These are phyloP conservation scores for Nasua narica DNA, from an alignment of 2,797 vertebrate genomes.

Conservation along the genomic window DNA sequence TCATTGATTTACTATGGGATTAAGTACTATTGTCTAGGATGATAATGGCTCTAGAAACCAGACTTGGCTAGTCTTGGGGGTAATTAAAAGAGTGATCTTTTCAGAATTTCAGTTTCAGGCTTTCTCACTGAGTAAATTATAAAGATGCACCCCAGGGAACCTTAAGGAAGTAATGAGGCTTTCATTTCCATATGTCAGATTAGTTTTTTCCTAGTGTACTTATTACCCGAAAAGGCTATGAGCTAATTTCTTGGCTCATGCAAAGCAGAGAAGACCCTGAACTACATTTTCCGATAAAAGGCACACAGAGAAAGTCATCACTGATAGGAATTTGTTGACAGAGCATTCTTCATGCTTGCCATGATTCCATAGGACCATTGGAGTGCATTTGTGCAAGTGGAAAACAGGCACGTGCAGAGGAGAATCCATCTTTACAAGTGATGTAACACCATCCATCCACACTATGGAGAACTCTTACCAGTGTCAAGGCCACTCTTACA, in stretches of 20 bases:
- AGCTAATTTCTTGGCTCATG: slow-evolving; percentile 62
- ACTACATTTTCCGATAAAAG: slow-evolving; percentile 47
- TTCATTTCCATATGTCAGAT: slow-evolving; percentile 70
- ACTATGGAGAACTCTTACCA: not conserved
- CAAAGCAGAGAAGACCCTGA: not conserved
- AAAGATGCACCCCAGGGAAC: slow-evolving; percentile 51
- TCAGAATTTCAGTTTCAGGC: slow-evolving; percentile 68
- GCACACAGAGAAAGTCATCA: not conserved
- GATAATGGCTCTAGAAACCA: slow-evolving; percentile 50
- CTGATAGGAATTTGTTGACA: not conserved
- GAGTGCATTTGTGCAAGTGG: not conserved
- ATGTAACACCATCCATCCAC: not conserved
- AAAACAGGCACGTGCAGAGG: not conserved
- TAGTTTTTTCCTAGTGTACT: slow-evolving; percentile 46
- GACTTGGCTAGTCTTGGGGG: slow-evolving; percentile 47
- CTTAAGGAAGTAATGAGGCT: slow-evolving; percentile 62
- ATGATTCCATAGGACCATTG: not conserved
- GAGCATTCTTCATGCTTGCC: not conserved
- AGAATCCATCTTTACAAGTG: not conserved
- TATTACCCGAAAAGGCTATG: slow-evolving; percentile 54
- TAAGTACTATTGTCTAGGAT: slow-evolving; percentile 51
- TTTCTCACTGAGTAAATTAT: slow-evolving; percentile 61
- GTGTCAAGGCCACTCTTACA: not conserved
- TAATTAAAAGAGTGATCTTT: slow-evolving; percentile 64
- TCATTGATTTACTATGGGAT: slow-evolving; percentile 40